Base-by-base conservation (phyloP, 2,113 vertebrate genomes). In the Mus musculus region DNA sequence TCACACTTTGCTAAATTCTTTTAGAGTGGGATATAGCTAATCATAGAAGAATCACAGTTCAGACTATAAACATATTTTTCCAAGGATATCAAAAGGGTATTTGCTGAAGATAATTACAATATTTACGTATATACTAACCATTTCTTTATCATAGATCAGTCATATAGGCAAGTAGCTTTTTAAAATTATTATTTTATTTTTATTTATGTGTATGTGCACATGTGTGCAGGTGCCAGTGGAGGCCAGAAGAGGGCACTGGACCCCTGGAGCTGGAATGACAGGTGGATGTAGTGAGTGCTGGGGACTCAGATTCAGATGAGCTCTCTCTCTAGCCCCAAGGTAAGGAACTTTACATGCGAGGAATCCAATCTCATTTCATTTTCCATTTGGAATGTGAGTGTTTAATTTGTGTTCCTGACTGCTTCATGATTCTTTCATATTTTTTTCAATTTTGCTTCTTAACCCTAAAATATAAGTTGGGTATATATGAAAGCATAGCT, bases 1-100 rank as follows among this genome's bases (percentile, higher is more conserved):
- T 96, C 95, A 88, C 14, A 91, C 28, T 95, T 95, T 95, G 75
- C 69, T 91, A 95, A 96, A 85, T 95, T 33, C 33, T 86, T 5
- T 84, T 90, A 42, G 54, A 63, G 56, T 90, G 97, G 91, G 77
- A 94, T 91, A 87, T 86, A 89, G 92, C 81, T 91, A 95, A 96
- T 96, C 82, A 73, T 56, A 61, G 78, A 90, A 86, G 59, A 96
- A 93, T 89, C 42, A 76, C 87, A 69, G 52, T 69, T 33, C 59
- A 20, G 16, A 76, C 42, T 46, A 89, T 33, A 95, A 81, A 65
- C 33, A 73, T 88, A 49, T 95, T 97, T 88, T 56, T 84, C 20
- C 88, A 46, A 95, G 42, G 72, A 91, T 92, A 42, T 86, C 71
- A 91, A 94, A 94, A 92, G 30, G 88, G 89, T 17, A 91, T 73